Evolutionary conservation across 2,888 invertebrate species (phyloP), one percentile per base, ranked within the genome.

Genomic region (Tortrix viridana): DNA sequence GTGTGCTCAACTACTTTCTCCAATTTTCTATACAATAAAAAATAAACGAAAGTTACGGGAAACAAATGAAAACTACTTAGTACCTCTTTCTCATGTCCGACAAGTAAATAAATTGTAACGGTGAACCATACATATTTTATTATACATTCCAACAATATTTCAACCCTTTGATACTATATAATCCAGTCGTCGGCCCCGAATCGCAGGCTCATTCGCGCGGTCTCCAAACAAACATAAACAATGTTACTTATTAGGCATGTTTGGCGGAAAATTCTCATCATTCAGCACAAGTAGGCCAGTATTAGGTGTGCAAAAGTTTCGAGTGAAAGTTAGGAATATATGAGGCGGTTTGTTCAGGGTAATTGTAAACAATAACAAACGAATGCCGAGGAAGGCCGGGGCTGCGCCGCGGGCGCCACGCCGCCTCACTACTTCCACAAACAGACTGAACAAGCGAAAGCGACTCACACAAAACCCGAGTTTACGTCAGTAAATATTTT

Each of bases 341-440:
- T 86, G 80, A 80, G 76, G 75, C 76, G 79, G 81, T 82, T 76
- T 82, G 79, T 84, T 85, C 83, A 76, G 78, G 77, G 84, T 86
- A 85, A 85, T 84, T 82, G 83, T 82, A 82, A 85, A 84, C 84
- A 86, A 86, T 85, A 86, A 85, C 85, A 85, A 83, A 84, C 84
- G 82, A 80, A 85, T 78, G 82, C 77, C 81, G 70, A 77, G 72
- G 70, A 66, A 67, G 65, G 60, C 63, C 64, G 60, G 69, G 65
- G 61, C 69, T 65, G 59, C 37, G 69, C 79, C 74, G 69, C 71
- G 66, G 76, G 80, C 74, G 57, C 55, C 65, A 65, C 62, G 54
- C 67, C 68, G 71, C 53, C 67, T 69, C 68, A 70, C 70, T 78
- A 77, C 73, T 72, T 71, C 60, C 57, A 66, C 73, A 77, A 81